Percentiles rank a stretch among this genome's conserved stretches.
These are phyloP conservation scores for Crenuchus spilurus DNA, from an alignment of 2,797 vertebrate genomes.

Conservation along the genomic window DNA sequence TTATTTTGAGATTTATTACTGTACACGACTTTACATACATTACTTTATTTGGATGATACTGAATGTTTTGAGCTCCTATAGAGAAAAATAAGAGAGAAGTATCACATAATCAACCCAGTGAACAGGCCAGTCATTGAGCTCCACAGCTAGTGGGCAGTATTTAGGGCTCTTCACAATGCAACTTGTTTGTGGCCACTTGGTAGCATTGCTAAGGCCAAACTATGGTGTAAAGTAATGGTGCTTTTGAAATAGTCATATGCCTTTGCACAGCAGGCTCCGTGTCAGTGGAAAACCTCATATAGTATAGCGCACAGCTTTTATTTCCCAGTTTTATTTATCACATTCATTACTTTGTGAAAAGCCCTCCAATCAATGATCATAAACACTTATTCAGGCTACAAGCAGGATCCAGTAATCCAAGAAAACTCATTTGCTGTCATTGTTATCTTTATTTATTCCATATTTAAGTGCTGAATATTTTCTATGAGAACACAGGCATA, in stretches of 20 bases:
- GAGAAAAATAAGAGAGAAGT: constrained; percentile 51
- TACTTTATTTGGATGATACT: too few relatives aligned
- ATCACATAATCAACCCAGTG: constrained; percentile 44
- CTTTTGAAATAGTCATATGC: neutral
- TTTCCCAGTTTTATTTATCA: too few relatives aligned
- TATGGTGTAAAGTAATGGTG: neutral
- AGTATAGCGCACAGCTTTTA: too few relatives aligned
- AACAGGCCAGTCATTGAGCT: constrained; percentile 28
- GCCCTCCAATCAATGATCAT: neutral
- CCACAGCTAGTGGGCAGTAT: constrained; percentile 72
- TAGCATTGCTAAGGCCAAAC: neutral
- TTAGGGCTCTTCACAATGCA: constrained; percentile 47
- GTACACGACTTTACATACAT: too few relatives aligned
- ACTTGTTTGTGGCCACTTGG: neutral
- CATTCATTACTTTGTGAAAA: neutral
- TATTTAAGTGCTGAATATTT: too few relatives aligned
- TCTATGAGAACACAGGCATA: too few relatives aligned
- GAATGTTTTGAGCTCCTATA: too few relatives aligned
- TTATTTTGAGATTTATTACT: too few relatives aligned
- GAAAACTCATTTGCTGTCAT: neutral
- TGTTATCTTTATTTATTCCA: too few relatives aligned
- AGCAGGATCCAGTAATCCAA: neutral
- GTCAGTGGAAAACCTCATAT: too few relatives aligned
- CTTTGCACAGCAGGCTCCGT: neutral
- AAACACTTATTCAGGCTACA: neutral